These are phyloP conservation scores for Sebastes jordani DNA, from an alignment of 2,797 vertebrate species.

Conservation along the genomic window DNA sequence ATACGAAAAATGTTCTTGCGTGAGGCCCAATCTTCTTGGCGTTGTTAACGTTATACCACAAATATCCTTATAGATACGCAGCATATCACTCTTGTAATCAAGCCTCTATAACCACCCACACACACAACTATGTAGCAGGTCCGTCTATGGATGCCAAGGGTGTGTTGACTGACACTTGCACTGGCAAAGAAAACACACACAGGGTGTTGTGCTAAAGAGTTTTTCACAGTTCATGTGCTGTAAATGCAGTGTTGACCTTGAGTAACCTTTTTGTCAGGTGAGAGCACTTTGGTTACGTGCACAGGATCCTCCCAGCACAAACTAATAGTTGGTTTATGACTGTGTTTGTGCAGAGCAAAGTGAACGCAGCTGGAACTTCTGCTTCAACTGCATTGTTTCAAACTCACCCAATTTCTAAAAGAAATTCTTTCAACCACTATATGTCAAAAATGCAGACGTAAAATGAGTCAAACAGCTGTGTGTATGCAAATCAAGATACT, in stretches of 20 bases:
- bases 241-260: conserved; percentile 11
- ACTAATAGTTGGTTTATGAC: not conserved
- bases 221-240: not conserved
- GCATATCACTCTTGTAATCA: not conserved
- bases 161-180: not conserved
- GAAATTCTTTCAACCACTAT: not conserved
- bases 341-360: not conserved
- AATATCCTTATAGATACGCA: accelerated
- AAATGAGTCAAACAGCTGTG: not conserved
- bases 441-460: not conserved
- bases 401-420: not conserved
- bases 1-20: too few relatives aligned
- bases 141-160: not conserved
- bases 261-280: not conserved
- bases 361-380: not conserved
- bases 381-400: not conserved
- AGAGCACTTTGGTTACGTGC: not conserved
- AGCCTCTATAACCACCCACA: not conserved
- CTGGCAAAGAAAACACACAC: not conserved
- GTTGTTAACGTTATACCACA: not conserved
- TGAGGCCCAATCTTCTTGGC: not conserved
- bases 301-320: not conserved
- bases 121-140: not conserved
- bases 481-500: not conserved
- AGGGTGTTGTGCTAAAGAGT: not conserved